Conservation (phyloP, 2,113 vertebrate genomes). For the Epinephelus lanceolatus region DNA sequence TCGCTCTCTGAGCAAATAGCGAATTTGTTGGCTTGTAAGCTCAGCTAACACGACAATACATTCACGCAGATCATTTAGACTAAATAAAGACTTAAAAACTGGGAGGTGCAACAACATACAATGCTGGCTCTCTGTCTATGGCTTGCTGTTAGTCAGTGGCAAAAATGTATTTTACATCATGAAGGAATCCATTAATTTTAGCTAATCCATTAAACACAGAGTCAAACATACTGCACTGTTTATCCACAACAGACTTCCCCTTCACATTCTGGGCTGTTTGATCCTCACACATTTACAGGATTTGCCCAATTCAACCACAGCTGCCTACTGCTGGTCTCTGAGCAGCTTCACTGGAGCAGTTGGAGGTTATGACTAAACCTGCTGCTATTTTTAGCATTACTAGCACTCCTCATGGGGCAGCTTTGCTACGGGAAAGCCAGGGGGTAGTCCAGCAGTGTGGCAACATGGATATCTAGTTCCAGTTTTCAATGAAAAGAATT, state of each 20-base stretch:
- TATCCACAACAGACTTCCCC: background rate
- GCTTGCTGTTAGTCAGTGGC: background rate
- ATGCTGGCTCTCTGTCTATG: background rate
- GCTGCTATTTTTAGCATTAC: conserved; percentile 36
- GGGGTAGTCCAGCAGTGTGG: background rate
- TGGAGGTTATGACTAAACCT: conserved; percentile 39
- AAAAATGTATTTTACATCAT: too few species aligned
- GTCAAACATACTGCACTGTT: background rate
- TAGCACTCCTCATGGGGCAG: conserved; percentile 17
- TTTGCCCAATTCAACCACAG: background rate
- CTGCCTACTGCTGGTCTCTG: background rate
- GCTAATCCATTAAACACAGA: background rate
- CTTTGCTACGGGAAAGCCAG: conserved; percentile 11
- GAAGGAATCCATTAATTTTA: too few species aligned
- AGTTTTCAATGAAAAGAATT: background rate
- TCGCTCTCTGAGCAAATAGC: background rate
- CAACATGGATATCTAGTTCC: conserved; percentile 4
- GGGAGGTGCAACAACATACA: background rate
- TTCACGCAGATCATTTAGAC: background rate
- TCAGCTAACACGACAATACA: background rate
- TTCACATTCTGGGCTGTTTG: background rate
- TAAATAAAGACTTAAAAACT: background rate
- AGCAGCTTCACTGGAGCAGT: conserved; percentile 5
- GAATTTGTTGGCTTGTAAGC: background rate
- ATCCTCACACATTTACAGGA: background rate